A percentile compares a stretch with the other conserved stretches of the same genome.
Conservation (phyloP, 2,888 invertebrate genomes). For the Nasonovia ribisnigri region DNA sequence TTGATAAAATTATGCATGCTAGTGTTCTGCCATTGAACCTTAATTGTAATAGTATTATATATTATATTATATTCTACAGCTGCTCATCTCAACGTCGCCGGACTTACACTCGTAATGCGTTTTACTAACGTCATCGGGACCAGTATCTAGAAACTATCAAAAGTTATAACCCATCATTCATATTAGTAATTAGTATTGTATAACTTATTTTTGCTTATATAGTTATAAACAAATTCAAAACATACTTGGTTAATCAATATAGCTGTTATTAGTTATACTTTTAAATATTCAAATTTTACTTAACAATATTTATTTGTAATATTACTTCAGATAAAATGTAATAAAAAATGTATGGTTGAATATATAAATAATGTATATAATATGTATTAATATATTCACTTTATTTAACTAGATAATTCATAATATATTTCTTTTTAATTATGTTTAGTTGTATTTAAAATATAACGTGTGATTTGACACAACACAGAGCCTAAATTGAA, state of each 20-base stretch:
- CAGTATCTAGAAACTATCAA: background rate
- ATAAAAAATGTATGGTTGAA: background rate
- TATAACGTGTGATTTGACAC: background rate
- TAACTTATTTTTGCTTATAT: background rate
- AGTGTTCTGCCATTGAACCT: background rate
- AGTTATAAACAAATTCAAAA: background rate
- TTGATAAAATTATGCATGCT: constrained; percentile 47
- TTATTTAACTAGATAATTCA: background rate
- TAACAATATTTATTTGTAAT: background rate
- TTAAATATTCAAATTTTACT: background rate
- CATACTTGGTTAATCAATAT: background rate
- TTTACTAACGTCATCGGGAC: background rate
- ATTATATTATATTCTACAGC: constrained; percentile 2
- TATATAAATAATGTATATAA: background rate
- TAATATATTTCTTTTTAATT: background rate
- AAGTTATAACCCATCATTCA: background rate
- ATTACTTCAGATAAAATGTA: background rate
- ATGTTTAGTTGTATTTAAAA: background rate
- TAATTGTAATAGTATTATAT: constrained; percentile 6
- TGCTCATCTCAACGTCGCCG: background rate
- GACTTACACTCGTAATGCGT: background rate
- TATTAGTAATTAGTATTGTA: background rate
- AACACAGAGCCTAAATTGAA: background rate
- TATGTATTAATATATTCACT: background rate
- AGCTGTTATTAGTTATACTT: background rate